Evolutionary conservation across 2,113 vertebrate genomes (phyloP).

Genomic region (Notarius quadriscutis): DNA sequence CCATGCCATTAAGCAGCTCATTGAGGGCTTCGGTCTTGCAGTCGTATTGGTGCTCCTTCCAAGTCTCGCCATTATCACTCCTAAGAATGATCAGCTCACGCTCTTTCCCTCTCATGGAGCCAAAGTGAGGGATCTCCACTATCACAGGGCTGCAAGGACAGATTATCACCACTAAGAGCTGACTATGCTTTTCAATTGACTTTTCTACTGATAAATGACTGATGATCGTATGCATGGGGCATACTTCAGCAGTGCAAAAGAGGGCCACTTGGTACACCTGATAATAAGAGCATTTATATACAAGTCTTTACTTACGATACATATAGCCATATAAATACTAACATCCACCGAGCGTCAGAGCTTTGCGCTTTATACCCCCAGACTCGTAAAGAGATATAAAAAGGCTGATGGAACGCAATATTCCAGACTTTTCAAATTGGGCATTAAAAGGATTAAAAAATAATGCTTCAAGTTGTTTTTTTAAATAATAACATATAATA

Average conservation of each 20-base stretch:
- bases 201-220: background rate
- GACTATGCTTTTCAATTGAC: background rate
- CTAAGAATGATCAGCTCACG: conserved; percentile 93
- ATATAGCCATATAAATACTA: background rate
- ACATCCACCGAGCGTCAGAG: conserved; percentile 22
- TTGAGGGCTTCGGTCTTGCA: conserved; percentile 84
- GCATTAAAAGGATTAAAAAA: background rate
- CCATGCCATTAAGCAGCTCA: conserved; percentile 95
- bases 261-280: conserved; percentile 41
- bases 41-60: conserved; percentile 98
- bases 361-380: conserved; percentile 27
- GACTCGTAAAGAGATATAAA: conserved; percentile 25
- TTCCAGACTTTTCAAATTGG: conserved; percentile 11
- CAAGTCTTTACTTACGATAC: background rate
- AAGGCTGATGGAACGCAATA: conserved; percentile 22
- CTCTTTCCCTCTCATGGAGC: conserved; percentile 93
- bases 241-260: conserved; percentile 27
- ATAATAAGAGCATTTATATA: background rate
- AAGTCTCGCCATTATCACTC: conserved; percentile 93
- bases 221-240: conserved; percentile 26
- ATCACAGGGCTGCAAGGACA: conserved; percentile 88
- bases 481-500: background rate
- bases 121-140: conserved; percentile 98
- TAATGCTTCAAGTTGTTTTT: too few species aligned
- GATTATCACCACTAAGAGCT: conserved; percentile 37